Conservation (phyloP, 35 echinoderm and acorn worm genomes). For the Heliocidaris tuberculata region DNA sequence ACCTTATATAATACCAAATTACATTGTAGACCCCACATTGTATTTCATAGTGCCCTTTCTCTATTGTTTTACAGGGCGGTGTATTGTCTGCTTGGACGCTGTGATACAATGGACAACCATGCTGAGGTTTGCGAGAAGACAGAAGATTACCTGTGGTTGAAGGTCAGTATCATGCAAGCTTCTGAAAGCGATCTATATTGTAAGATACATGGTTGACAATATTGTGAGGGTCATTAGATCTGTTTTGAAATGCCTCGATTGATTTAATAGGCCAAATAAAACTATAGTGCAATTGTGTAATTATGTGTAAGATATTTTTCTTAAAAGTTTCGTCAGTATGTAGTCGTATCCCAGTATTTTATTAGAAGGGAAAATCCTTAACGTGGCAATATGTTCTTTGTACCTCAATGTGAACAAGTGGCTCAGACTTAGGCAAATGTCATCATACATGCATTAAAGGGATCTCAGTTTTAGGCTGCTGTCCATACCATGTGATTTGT, state of each 20-base stretch:
- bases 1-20: too few species aligned
- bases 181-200: neutral
- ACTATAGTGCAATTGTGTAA: neutral
- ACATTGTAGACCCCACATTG: too few species aligned
- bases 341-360: neutral
- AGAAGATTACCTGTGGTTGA: constrained; percentile 94
- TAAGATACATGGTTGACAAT: too few species aligned
- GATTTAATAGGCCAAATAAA: neutral
- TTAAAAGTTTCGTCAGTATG: neutral
- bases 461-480: too few species aligned
- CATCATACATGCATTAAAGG: too few species aligned
- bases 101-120: constrained; percentile 90
- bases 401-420: too few species aligned
- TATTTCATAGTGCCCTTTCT: too few species aligned
- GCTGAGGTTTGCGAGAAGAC: constrained; percentile 90
- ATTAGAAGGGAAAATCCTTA: neutral
- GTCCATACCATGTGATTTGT: too few species aligned
- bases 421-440: too few species aligned
- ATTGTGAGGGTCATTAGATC: neutral
- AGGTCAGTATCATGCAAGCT: constrained; percentile 52
- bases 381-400: neutral
- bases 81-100: constrained; percentile 87
- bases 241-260: neutral
- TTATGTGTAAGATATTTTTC: too few species aligned
- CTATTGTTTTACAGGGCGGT: constrained; percentile 70